These are phyloP conservation scores for Lucinisca nassula DNA, from an alignment of 2,888 invertebrate genomes.

Conservation along the genomic window DNA sequence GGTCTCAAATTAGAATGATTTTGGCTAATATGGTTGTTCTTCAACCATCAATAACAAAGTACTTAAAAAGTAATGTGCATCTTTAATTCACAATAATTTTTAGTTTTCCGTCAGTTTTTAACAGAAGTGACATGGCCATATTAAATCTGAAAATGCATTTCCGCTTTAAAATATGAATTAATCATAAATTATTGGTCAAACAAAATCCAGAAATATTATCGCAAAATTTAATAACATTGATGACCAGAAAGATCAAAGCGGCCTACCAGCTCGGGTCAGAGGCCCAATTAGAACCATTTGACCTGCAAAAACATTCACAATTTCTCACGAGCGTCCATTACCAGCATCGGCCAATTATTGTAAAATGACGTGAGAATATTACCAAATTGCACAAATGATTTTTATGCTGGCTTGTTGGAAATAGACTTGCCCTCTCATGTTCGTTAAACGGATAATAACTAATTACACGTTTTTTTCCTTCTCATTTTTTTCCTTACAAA, in stretches of 20 bases:
- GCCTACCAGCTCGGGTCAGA: background rate
- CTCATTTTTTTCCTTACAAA: background rate
- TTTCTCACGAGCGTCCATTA: background rate
- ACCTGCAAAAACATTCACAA: background rate
- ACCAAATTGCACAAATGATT: conserved; percentile 20
- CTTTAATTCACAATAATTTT: background rate
- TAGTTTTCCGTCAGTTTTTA: background rate
- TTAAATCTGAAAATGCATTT: background rate
- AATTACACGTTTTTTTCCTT: background rate
- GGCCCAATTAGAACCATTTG: background rate
- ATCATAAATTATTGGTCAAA: conserved; percentile 1
- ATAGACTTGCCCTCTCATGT: background rate
- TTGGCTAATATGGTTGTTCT: too few relatives aligned
- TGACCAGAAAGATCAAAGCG: background rate
- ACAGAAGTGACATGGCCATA: background rate
- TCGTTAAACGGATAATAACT: background rate
- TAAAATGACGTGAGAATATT: conserved; percentile 34
- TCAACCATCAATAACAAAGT: too few relatives aligned
- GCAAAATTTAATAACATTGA: conserved; percentile 16
- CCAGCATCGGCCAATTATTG: background rate
- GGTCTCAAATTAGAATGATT: too few relatives aligned
- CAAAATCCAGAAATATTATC: conserved; percentile 16
- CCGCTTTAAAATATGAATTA: conserved; percentile 12
- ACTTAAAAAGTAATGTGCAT: too few relatives aligned
- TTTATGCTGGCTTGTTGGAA: background rate